Conservation (phyloP, 1,140 invertebrate genomes). For the Thaumatotibia leucotreta region DNA sequence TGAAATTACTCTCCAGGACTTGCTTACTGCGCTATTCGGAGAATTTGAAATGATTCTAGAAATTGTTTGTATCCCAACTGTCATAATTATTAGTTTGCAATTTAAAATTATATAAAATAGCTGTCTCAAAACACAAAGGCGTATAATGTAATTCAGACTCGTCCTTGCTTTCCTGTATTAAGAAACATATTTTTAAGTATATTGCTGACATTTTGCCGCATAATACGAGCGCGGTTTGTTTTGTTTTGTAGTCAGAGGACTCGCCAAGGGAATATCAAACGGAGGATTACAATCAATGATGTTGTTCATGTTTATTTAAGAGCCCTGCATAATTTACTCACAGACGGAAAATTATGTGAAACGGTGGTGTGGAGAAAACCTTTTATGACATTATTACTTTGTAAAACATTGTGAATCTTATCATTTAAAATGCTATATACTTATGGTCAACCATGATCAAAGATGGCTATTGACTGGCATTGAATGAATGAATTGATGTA, state of each 20-base stretch:
- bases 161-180: too few species aligned
- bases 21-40: not conserved
- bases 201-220: not conserved
- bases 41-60: not conserved
- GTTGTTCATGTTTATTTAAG: not conserved
- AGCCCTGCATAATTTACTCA: not conserved
- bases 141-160: not conserved
- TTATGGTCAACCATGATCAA: too few species aligned
- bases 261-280: not conserved
- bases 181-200: not conserved
- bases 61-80: not conserved
- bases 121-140: not conserved
- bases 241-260: not conserved
- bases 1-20: not conserved
- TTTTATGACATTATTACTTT: too few species aligned
- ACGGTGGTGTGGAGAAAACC: too few species aligned
- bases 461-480: too few species aligned
- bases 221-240: conserved; percentile 3
- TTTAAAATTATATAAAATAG: too few species aligned
- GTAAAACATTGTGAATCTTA: too few species aligned
- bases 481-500: too few species aligned
- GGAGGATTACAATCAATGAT: not conserved
- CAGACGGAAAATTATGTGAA: too few species aligned
- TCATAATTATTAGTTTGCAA: not conserved
- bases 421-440: too few species aligned